Base-by-base conservation (phyloP, 2,113 vertebrate species). In the Diphyllodes magnificus region DNA sequence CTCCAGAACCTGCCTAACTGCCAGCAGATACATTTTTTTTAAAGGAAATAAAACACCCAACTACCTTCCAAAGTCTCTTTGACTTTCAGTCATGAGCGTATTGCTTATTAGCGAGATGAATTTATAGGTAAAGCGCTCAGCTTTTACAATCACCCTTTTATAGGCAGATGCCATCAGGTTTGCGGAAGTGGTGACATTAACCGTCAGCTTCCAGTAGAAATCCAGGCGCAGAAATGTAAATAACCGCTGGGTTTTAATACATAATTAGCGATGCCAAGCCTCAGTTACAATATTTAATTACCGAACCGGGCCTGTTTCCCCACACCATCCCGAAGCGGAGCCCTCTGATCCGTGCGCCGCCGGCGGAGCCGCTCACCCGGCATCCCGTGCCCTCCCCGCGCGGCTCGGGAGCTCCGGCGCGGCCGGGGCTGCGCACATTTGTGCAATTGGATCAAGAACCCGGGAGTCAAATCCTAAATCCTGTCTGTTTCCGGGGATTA, bases 401-500 rank as follows among this genome's bases (percentile, higher is more conserved):
- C 19, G 7, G 69, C 76, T 83, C n/a, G 35, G 21, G 33, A 28
- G 94, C 94, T 79, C 51, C 11, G 19, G 59, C 17, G 2, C n/a
- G 82, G 45, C 56, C 63, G 65, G 37, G 76, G 70, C 71, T 51
- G 60, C 15, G 14, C 81, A 5, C 65, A 76, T 95, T 90, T 97
- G 94, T 93, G 94, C 95, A 94, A 93, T 87, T 91, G 90, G 69
- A 93, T 97, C 22, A 82, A 95, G 96, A 97, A 92, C 78, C 86
- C 75, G 22, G 27, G 86, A 87, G 80, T 33, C 85, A 22, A 47
- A 97, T 73, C 92, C 97, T 78, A 97, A 97, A 97, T 97, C 95
- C 94, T 13, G 42, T 88, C 83, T 85, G 35, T 97, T 95, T 93
- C 81, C 66, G 80, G 95, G 95, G 96, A 98, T 98, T 97, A 97